Percentiles rank a stretch among this genome's conserved stretches.
Evolutionary conservation across 37 sponge, comb jelly and placozoan genomes (phyloP).

Genomic region (Chondrilla cf. caribensis): DNA sequence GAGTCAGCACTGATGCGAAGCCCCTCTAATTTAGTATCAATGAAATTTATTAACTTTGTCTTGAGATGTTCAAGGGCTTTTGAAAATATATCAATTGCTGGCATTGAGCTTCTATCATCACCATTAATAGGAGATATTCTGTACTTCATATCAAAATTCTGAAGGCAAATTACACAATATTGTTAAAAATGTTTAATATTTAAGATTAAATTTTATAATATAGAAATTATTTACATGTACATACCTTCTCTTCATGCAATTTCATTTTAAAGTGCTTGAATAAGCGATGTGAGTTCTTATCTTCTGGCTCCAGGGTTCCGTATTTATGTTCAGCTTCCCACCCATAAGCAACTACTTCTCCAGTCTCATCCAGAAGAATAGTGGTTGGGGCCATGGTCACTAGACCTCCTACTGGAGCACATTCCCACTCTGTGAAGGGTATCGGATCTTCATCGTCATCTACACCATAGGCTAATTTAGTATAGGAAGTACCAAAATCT

Average conservation of each 20-base stretch:
- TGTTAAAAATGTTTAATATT: background rate
- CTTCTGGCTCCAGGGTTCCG: background rate
- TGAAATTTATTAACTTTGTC: background rate
- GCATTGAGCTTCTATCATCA: background rate
- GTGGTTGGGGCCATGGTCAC: background rate
- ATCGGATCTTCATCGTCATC: background rate
- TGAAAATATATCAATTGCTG: constrained; percentile 4
- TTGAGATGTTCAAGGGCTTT: background rate
- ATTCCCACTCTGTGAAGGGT: background rate
- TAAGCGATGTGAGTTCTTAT: background rate
- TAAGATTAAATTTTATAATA: too few species aligned
- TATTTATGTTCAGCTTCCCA: background rate
- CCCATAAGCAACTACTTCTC: constrained; percentile 11
- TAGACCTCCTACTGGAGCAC: background rate
- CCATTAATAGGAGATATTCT: background rate
- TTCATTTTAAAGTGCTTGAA: constrained; percentile 18
- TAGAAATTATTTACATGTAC: background rate
- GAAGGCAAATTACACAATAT: background rate
- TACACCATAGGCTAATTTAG: background rate
- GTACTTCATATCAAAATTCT: background rate
- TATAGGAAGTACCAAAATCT: constrained; percentile 18
- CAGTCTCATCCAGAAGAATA: background rate
- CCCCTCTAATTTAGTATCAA: background rate
- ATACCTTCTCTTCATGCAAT: background rate
- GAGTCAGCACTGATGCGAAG: background rate